phyloP scores from a whole-genome alignment of 92 coral and sea anemone genomes.

The Parazoanthus darwini region DNA sequence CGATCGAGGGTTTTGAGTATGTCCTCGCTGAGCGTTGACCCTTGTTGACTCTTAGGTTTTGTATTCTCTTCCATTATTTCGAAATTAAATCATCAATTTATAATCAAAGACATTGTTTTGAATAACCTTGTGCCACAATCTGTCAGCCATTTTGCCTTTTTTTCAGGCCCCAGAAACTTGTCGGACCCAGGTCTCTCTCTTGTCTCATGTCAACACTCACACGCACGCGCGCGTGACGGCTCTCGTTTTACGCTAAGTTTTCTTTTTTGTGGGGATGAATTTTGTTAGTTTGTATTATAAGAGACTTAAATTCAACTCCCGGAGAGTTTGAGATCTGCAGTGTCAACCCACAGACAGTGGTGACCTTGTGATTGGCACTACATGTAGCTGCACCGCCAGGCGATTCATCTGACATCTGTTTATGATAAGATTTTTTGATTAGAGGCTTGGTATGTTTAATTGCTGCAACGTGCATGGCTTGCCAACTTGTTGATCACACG shows the following conservation, averaged over 20 bases:
- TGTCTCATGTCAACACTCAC: no score
- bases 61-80: constrained; percentile 28
- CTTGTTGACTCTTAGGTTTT: constrained; percentile 6
- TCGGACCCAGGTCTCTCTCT: constrained; percentile 1
- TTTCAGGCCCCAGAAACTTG: not conserved
- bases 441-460: not conserved
- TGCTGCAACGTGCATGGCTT: not conserved
- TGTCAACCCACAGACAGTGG: no score
- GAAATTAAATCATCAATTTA: constrained; percentile 34
- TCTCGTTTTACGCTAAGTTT: no score
- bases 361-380: no score
- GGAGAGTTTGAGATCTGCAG: no score
- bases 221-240: no score
- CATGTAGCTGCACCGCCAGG: no score
- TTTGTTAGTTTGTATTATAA: no score
- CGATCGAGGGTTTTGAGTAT: constrained; percentile 43
- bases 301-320: no score
- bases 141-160: constrained; percentile 36
- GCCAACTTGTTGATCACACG: not conserved
- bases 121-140: constrained; percentile 24
- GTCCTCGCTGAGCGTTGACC: constrained; percentile 31
- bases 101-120: constrained; percentile 42
- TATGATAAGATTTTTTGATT: no score
- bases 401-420: no score
- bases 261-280: no score